phyloP scores from a whole-genome alignment of 2,113 vertebrate genomes.

The Corvus moneduloides region DNA sequence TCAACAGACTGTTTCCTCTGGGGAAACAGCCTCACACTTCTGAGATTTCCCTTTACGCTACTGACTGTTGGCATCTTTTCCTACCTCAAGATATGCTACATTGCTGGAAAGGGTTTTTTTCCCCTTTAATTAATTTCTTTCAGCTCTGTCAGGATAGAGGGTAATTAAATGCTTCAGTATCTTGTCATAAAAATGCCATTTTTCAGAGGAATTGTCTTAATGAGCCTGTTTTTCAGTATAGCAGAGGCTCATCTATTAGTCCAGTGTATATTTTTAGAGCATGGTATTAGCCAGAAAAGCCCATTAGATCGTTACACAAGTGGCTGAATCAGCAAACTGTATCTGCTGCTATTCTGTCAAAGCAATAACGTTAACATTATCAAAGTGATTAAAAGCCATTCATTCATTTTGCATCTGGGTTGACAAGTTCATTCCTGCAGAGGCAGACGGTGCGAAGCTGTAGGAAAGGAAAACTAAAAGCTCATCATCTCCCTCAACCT shows the following conservation, averaged over 20 bases:
- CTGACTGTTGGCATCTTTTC: not conserved
- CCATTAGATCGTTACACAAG: conserved; percentile 65
- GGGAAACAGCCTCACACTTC: not conserved
- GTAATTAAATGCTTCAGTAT: conserved; percentile 53
- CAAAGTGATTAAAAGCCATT: conserved; percentile 66
- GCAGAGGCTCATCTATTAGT: conserved; percentile 51
- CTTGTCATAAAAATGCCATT: conserved; percentile 50
- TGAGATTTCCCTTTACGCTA: not conserved
- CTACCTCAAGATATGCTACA: not conserved
- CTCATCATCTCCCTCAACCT: conserved; percentile 18
- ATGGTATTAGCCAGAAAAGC: conserved; percentile 58
- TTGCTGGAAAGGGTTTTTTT: not conserved
- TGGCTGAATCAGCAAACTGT: conserved; percentile 70
- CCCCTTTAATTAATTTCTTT: conserved; percentile 46
- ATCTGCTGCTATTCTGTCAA: conserved; percentile 56
- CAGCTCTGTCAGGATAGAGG: conserved; percentile 35
- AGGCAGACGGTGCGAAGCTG: not conserved
- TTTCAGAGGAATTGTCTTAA: conserved; percentile 63
- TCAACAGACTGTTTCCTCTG: not conserved
- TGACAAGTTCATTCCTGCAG: conserved; percentile 57
- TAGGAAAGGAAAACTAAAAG: conserved; percentile 17
- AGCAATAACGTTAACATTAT: conserved; percentile 49
- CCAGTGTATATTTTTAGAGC: conserved; percentile 63
- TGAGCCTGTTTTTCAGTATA: conserved; percentile 51
- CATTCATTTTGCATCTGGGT: conserved; percentile 45